phyloP scores from a whole-genome alignment of 2,888 invertebrate genomes.

The Quadroppia sp. region DNA sequence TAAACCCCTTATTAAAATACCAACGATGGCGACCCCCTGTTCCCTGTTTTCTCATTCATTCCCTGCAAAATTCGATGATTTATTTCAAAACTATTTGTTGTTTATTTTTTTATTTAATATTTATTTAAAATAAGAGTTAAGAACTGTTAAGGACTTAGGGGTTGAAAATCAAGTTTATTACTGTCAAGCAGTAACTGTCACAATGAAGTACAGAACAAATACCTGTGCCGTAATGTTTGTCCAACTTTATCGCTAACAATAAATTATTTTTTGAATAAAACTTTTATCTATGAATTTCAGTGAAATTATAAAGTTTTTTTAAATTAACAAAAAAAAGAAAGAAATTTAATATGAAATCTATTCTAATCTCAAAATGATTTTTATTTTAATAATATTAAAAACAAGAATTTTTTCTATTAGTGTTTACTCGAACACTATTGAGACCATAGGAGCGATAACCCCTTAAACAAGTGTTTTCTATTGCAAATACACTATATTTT shows the following conservation, averaged over 20 bases:
- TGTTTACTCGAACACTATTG: background rate
- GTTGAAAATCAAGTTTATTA: conserved; percentile 28
- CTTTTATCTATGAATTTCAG: background rate
- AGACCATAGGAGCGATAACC: conserved; percentile 27
- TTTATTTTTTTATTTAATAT: background rate
- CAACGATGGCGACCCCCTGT: no score
- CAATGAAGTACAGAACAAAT: conserved; percentile 27
- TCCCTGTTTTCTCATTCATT: background rate
- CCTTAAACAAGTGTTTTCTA: background rate
- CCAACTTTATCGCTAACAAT: background rate
- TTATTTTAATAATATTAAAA: background rate
- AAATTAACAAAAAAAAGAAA: background rate
- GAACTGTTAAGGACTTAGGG: background rate
- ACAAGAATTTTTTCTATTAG: background rate
- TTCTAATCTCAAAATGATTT: background rate
- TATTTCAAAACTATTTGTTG: background rate
- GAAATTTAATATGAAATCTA: background rate
- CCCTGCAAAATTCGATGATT: background rate
- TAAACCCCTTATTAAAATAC: no score
- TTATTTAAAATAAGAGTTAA: background rate
- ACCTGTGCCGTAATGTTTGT: background rate
- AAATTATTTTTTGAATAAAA: conserved; percentile 2
- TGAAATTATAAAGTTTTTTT: background rate
- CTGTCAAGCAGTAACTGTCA: conserved; percentile 34
- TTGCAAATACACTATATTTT: no score